These are phyloP conservation scores for Rhabditophanes sp. DNA, from an alignment of 2,888 invertebrate species.

Conservation along the genomic window DNA sequence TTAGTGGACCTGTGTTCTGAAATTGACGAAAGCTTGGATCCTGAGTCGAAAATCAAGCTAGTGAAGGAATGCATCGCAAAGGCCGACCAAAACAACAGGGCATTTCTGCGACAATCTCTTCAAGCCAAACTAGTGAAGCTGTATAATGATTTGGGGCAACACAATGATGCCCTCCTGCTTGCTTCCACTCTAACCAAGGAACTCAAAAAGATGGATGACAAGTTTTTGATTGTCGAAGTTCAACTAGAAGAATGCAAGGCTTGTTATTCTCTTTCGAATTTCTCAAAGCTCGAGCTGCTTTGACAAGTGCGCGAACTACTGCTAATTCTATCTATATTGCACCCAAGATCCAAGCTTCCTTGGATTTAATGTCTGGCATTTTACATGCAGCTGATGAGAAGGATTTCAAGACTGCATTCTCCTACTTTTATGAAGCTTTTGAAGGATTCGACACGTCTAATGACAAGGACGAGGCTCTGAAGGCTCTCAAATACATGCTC, in stretches of 20 bases:
- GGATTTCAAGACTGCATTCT: constrained; percentile 98
- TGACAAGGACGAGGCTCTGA: constrained; percentile 73
- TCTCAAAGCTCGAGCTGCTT: constrained; percentile 70
- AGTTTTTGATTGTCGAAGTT: constrained; percentile 92
- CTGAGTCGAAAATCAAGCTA: constrained; percentile 45
- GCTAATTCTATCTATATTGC: constrained; percentile 93
- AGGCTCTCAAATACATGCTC: constrained; percentile 96
- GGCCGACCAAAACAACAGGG: constrained; percentile 92
- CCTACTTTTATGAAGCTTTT: constrained; percentile 97
- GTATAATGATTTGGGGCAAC: constrained; percentile 52
- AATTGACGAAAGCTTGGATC: constrained; percentile 59
- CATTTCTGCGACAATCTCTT: constrained; percentile 83
- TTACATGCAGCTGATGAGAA: constrained; percentile 98
- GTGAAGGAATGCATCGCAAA: constrained; percentile 87
- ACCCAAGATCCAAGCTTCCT: constrained; percentile 60
- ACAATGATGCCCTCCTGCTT: constrained; percentile 42
- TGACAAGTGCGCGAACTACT: constrained; percentile 95
- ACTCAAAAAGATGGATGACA: constrained; percentile 93
- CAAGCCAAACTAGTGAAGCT: constrained; percentile 85
- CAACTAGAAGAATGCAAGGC: constrained; percentile 94
- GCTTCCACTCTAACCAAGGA: constrained; percentile 64
- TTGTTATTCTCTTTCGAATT: constrained; percentile 86
- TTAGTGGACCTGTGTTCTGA: constrained; percentile 92
- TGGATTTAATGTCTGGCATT: constrained; percentile 91
- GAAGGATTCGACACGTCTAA: constrained; percentile 75